Evolutionary conservation across 2,113 vertebrate genomes (phyloP).

Genomic region (Sylvietta virens): DNA sequence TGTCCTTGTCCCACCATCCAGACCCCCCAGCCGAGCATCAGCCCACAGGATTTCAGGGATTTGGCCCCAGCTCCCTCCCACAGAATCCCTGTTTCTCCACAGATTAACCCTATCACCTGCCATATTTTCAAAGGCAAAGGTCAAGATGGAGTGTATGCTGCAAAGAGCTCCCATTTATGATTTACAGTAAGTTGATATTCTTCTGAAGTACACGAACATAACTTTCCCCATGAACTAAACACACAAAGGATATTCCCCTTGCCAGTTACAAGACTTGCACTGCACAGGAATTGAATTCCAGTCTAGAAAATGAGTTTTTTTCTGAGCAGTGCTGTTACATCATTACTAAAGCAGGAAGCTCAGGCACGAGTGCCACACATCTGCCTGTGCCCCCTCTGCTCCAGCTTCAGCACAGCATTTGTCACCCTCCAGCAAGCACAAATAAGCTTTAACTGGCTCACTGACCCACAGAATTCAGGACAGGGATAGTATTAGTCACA

Average conservation of each 20-base stretch:
- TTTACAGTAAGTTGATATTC: neutral
- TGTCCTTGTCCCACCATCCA: neutral
- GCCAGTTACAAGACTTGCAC: neutral
- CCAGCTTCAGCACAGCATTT: neutral
- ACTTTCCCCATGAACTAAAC: neutral
- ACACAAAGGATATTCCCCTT: neutral
- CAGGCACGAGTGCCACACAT: neutral
- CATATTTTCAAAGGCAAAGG: neutral
- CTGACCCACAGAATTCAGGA: neutral
- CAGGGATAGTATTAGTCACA: neutral
- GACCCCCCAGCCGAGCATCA: neutral
- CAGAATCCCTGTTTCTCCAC: neutral
- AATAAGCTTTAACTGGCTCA: neutral
- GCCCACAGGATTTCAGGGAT: neutral
- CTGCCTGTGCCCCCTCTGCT: neutral
- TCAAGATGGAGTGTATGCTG: neutral
- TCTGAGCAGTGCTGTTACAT: neutral
- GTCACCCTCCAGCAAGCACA: neutral
- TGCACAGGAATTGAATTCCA: neutral
- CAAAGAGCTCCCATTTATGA: neutral
- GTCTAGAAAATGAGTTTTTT: accelerated
- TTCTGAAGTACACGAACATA: neutral
- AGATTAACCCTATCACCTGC: neutral
- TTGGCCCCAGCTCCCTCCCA: neutral
- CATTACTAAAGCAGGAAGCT: neutral